Evolutionary conservation across 2,113 vertebrate genomes (phyloP).

Genomic region (Phaethon lepturus): DNA sequence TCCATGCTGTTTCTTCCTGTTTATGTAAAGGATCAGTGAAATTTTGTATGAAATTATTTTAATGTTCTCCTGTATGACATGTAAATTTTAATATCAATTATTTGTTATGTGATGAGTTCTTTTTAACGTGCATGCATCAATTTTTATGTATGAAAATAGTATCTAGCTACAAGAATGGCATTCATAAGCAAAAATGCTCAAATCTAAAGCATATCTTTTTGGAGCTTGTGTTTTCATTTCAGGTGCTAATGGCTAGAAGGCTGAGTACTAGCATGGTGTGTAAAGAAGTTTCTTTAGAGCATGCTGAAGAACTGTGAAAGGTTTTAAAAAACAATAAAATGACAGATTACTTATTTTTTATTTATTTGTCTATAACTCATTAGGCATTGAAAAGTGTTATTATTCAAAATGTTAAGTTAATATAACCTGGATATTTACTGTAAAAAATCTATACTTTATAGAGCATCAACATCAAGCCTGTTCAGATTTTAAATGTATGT

Average conservation of each 20-base stretch:
- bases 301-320: background rate
- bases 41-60: background rate
- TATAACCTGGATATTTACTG: background rate
- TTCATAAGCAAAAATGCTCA: background rate
- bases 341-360: background rate
- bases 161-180: background rate
- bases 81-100: background rate
- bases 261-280: background rate
- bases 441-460: background rate
- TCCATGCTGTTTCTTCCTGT: background rate
- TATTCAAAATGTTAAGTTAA: background rate
- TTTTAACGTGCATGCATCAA: background rate
- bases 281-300: background rate
- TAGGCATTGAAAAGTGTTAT: background rate
- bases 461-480: background rate
- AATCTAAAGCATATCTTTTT: background rate
- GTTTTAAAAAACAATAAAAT: background rate
- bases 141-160: background rate
- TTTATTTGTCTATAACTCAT: background rate
- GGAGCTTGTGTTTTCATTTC: background rate
- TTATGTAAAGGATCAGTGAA: background rate
- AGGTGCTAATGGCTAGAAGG: background rate
- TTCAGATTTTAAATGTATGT: background rate
- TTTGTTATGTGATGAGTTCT: background rate
- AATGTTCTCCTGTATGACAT: background rate